A percentile compares a stretch with the other conserved stretches of the same genome.
Conservation (phyloP, 2,888 invertebrate genomes). For the Trissoscelio sp. region DNA sequence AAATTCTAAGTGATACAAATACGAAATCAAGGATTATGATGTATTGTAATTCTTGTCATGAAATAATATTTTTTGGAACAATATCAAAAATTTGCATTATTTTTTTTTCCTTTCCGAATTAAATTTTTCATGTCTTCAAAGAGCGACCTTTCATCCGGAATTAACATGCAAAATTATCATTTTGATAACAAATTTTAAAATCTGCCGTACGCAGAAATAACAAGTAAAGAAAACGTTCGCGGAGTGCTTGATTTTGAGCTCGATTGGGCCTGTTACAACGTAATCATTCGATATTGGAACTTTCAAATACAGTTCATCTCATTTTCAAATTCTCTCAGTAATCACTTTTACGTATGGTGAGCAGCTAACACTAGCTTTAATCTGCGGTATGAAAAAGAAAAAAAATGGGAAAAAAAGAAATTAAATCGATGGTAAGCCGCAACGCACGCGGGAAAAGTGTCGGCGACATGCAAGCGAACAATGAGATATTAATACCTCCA, state of each 20-base stretch:
- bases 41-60: not conserved
- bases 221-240: not conserved
- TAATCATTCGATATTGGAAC: constrained; percentile 56
- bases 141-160: too few species aligned
- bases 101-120: too few species aligned
- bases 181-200: too few species aligned
- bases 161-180: too few species aligned
- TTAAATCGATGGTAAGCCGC: constrained; percentile 79
- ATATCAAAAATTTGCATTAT: too few species aligned
- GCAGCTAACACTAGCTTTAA: constrained; percentile 78
- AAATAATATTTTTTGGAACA: too few species aligned
- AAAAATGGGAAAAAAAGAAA: constrained; percentile 71
- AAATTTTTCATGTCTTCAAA: too few species aligned
- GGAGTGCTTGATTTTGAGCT: not conserved
- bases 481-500: constrained; percentile 82
- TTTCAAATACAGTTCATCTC: constrained; percentile 64
- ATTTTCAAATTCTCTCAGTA: constrained; percentile 69
- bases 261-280: constrained; percentile 14
- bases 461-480: constrained; percentile 78
- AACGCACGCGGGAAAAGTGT: constrained; percentile 78
- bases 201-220: too few species aligned
- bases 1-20: not conserved
- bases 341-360: constrained; percentile 69
- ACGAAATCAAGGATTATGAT: not conserved
- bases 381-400: constrained; percentile 73